These are phyloP conservation scores for Anarsia innoxiella DNA, from an alignment of 2,888 invertebrate species.

Conservation along the genomic window DNA sequence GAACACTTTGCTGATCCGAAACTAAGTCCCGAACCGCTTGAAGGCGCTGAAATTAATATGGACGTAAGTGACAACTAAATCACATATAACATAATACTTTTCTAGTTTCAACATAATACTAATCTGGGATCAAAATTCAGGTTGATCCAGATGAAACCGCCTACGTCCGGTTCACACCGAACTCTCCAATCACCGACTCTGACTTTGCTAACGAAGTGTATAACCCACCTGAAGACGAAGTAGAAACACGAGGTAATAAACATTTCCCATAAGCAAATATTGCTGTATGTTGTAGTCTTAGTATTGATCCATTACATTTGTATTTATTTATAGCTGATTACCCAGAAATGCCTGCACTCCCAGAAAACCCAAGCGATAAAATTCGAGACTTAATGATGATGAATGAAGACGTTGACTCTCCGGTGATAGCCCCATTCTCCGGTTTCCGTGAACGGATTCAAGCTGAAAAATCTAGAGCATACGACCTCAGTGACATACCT, in stretches of 20 bases:
- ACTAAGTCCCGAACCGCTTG: conserved; percentile 33
- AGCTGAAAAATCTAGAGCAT: conserved; percentile 37
- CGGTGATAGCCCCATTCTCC: conserved; percentile 54
- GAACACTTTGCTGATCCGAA: conserved; percentile 59
- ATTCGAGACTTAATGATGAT: conserved; percentile 53
- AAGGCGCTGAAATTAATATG: conserved; percentile 21
- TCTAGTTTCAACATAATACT: background rate
- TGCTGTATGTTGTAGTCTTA: background rate
- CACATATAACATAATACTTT: background rate
- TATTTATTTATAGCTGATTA: conserved; percentile 19
- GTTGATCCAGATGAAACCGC: conserved; percentile 83
- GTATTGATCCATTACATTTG: conserved; percentile 7
- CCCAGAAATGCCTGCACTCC: conserved; percentile 26
- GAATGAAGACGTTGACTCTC: conserved; percentile 46
- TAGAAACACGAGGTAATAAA: background rate
- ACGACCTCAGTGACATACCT: conserved; percentile 25
- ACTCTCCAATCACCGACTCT: conserved; percentile 74
- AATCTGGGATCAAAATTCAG: conserved; percentile 26
- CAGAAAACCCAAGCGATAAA: conserved; percentile 54
- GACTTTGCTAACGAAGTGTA: conserved; percentile 89
- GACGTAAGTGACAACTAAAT: conserved; percentile 32
- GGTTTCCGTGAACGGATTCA: conserved; percentile 63
- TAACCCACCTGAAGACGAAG: conserved; percentile 79
- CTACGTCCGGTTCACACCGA: conserved; percentile 86
- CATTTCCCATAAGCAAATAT: background rate